Evolutionary conservation across 2,797 vertebrate species (phyloP), one percentile per base, ranked within the genome.

Genomic region (Lepus oiostolus): DNA sequence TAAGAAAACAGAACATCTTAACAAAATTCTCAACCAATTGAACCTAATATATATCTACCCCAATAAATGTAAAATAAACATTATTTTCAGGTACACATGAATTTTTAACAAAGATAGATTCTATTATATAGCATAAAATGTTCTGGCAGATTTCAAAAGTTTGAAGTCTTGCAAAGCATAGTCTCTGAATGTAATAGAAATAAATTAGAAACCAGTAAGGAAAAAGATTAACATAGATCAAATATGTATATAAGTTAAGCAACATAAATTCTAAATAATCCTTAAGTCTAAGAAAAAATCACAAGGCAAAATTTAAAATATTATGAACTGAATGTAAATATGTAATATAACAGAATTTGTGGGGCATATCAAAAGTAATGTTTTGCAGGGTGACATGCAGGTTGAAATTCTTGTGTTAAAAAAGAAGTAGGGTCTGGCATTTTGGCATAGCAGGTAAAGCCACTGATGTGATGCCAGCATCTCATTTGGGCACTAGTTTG

Each of bases 361-460:
- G n/a, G 32, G 7, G 19, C 70, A 5, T 19, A 80, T 71, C 28
- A 91, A 50, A 93, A 72, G 81, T 52, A 80, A 83, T 93, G 16
- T 24, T 94, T 76, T 70, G 17, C 19, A 4, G 13, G 1, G 30
- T 2, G 21, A 47, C 63, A 67, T 26, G n/a, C 30, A 77, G 13
- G 22, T 60, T 84, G 86, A 91, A 88, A 93, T 21, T 93, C 65
- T 86, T 85, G 6, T 47, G 67, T 85, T 91, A 77, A 77, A 88
- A 84, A 54, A 72, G 35, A 16, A 65, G 54, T 58, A 19, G 54
- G 54, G 54, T 58, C 13, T 47, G 42, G 42, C 42, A 47, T 47
- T 47, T 47, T 47, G 42, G 42, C 42, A 47, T 47, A 47, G 42
- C 42, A 47, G 8, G 42, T 47, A 47, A 47, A 47, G 42, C 42